These are phyloP conservation scores for Agrotis exclamationis DNA, from an alignment of 2,888 invertebrate genomes.

Conservation along the genomic window DNA sequence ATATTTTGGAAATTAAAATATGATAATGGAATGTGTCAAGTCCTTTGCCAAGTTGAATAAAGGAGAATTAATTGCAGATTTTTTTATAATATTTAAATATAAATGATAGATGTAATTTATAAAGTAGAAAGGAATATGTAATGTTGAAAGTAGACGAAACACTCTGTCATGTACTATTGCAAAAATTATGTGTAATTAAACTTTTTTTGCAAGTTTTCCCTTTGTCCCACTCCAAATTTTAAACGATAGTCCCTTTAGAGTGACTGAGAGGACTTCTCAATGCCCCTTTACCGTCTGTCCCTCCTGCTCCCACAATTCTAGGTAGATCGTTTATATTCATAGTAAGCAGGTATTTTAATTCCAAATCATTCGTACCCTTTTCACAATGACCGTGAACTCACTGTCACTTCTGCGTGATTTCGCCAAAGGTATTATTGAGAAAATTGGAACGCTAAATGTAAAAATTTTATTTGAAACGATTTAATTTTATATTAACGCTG, in stretches of 20 bases:
- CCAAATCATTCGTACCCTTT: constrained; percentile 68
- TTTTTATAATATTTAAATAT: constrained; percentile 3
- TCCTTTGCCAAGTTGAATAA: background rate
- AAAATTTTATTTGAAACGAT: constrained; percentile 47
- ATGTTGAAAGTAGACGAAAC: background rate
- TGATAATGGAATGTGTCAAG: background rate
- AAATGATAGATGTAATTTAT: no score
- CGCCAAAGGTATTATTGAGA: constrained; percentile 55
- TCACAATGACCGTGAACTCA: constrained; percentile 65
- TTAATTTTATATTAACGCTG: constrained; percentile 41
- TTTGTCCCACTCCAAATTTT: background rate
- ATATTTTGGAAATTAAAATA: background rate
- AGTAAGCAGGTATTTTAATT: constrained; percentile 68
- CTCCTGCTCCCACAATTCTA: constrained; percentile 47
- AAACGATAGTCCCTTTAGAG: background rate
- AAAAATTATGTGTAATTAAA: background rate
- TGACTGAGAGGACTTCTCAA: constrained; percentile 3
- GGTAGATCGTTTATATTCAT: constrained; percentile 66
- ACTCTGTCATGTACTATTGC: no score
- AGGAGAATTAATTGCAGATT: background rate
- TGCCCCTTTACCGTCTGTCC: constrained; percentile 29
- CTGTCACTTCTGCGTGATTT: constrained; percentile 69
- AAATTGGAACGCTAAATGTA: constrained; percentile 59
- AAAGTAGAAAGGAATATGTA: no score
- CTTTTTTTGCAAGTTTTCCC: background rate